Conservation (phyloP, 2,113 vertebrate species). For the Chloebia gouldiae region DNA sequence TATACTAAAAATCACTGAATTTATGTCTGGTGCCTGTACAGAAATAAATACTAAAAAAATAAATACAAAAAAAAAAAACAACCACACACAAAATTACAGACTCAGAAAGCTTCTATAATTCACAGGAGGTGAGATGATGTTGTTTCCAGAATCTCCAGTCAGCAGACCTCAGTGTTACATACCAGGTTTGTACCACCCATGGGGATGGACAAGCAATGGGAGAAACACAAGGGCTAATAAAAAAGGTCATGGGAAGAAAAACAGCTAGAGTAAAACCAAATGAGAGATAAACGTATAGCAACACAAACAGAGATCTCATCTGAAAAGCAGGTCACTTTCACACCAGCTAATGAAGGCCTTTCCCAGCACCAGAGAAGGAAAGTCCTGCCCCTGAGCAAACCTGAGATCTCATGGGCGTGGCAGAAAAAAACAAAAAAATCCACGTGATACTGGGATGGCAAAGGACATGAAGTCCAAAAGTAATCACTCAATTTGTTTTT, state of each 20-base stretch:
- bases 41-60: not conserved
- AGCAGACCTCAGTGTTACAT: not conserved
- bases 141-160: not conserved
- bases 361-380: not conserved
- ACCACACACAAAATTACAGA: not conserved
- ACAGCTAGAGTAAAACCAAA: not conserved
- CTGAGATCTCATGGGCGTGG: not conserved
- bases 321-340: not conserved
- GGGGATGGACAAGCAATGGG: not conserved
- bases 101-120: not conserved
- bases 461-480: not conserved
- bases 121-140: not conserved
- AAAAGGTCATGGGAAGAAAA: not conserved
- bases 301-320: not conserved
- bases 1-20: not conserved
- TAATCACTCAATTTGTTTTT: accelerated
- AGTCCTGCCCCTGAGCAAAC: not conserved
- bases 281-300: not conserved
- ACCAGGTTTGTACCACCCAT: not conserved
- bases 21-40: not conserved
- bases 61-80: not conserved
- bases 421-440: not conserved
- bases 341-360: not conserved
- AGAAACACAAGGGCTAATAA: not conserved
- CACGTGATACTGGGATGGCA: not conserved